Percentiles rank a stretch among this genome's conserved stretches.
Conservation (phyloP, 2,888 invertebrate species). For the Harpalus rufipes region DNA sequence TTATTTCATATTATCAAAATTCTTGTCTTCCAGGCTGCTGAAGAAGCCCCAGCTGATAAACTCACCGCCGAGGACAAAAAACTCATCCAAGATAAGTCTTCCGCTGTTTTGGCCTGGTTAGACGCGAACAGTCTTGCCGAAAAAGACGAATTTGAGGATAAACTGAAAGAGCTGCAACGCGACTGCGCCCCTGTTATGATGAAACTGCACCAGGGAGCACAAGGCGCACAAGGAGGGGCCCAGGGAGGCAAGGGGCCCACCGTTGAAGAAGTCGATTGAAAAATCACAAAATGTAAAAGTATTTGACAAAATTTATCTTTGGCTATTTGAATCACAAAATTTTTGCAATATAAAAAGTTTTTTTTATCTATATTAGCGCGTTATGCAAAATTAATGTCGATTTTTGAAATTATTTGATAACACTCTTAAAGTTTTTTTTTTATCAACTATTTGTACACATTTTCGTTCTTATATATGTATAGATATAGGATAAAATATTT, state of each 20-base stretch:
- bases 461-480: background rate
- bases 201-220: constrained; percentile 85
- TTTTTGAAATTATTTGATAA: no score
- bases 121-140: constrained; percentile 89
- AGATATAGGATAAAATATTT: background rate
- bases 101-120: constrained; percentile 87
- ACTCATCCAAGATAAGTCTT: constrained; percentile 83
- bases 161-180: constrained; percentile 86
- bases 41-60: constrained; percentile 82
- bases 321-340: no score
- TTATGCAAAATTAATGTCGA: no score
- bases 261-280: constrained; percentile 85
- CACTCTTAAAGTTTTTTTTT: no score
- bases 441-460: no score
- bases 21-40: constrained; percentile 79
- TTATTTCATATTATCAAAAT: background rate
- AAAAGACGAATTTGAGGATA: constrained; percentile 88
- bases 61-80: constrained; percentile 86
- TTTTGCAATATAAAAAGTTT: no score
- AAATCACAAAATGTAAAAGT: background rate
- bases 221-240: constrained; percentile 74
- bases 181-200: constrained; percentile 90
- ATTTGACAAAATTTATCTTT: no score
- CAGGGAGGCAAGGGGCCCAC: constrained; percentile 78
- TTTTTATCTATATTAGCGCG: no score